Conservation (phyloP, 2,797 vertebrate species). For the Xenentodon cancila region DNA sequence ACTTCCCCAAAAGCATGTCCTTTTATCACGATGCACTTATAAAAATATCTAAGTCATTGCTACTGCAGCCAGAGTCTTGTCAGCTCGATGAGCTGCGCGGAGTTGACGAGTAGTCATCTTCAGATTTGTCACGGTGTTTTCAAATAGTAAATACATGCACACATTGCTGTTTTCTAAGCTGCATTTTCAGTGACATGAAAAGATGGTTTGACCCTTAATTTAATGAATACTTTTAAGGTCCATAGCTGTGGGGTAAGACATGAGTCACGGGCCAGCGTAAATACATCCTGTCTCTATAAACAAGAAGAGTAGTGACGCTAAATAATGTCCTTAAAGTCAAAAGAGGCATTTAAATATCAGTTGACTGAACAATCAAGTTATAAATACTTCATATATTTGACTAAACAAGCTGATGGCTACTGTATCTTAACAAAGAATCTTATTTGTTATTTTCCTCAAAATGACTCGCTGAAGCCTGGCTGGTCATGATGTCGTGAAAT, state of each 20-base stretch:
- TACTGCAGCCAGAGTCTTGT: slow-evolving; percentile 62
- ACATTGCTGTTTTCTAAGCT: slow-evolving; percentile 14
- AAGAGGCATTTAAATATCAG: slow-evolving; percentile 26
- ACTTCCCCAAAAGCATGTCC: slow-evolving; percentile 53
- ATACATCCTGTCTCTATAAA: slow-evolving; percentile 37
- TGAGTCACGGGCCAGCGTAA: slow-evolving; percentile 40
- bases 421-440: slow-evolving; percentile 13
- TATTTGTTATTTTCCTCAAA: slow-evolving; percentile 32
- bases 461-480: slow-evolving; percentile 5
- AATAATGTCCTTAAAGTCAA: slow-evolving; percentile 18
- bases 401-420: neutral
- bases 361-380: slow-evolving; percentile 9
- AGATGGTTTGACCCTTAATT: slow-evolving; percentile 35
- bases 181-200: slow-evolving; percentile 34
- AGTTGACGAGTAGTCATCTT: slow-evolving; percentile 59
- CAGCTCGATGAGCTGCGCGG: slow-evolving; percentile 59
- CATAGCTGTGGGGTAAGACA: slow-evolving; percentile 33
- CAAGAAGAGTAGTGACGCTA: slow-evolving; percentile 14
- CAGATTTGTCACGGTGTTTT: slow-evolving; percentile 51
- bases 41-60: slow-evolving; percentile 62
- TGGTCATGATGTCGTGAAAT: slow-evolving; percentile 47
- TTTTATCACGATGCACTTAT: slow-evolving; percentile 51
- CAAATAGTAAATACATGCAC: slow-evolving; percentile 16
- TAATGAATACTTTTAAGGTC: slow-evolving; percentile 39
- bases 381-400: slow-evolving; percentile 12